Evolutionary conservation across 92 coral and sea anemone species (phyloP), one percentile per base, ranked within the genome.

Genomic region (Siderastrea siderea): DNA sequence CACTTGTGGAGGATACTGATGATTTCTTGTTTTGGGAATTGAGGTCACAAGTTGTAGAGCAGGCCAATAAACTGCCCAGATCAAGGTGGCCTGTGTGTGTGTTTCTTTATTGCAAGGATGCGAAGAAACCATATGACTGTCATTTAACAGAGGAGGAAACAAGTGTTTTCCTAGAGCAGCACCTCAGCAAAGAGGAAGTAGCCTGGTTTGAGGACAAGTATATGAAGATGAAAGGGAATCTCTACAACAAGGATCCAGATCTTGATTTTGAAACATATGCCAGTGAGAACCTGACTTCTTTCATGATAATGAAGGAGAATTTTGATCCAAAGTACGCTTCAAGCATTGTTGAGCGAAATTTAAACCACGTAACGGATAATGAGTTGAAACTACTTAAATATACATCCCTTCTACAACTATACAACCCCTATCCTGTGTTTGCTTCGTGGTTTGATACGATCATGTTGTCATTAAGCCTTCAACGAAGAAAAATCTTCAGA

Each of bases 271-370:
- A 89, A 58, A 83, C 11, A 17, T 89, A 68, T 76, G 88, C 92
- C 38, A 76, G 60, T 5, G 88, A 83, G 6, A 89, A 83, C 48
- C 15, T 89, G 6, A 76, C 83, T 77, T 89, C 92, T 1, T 83
- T 89, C 60, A 89, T 83, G 92, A 53, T 89, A 17, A 89, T 89
- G 92, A 89, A 89, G 16, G 92, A 89, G 43, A 89, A 89, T 45
- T 89, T 75, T 46, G 83, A 89, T 50, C 92, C 88, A 6, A 14
- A 45, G 2, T 89, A 89, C 68, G 80, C 68, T 17, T 82, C 81
- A 2, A 76, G 59, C 26, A 59, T 89, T 44, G 92, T 89, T 4
- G 81, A 67, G 5, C 69, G 72, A 47, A 83, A 83, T 54, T n/a
- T 89, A 3, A 38, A 77, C 1, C 79, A 82, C 8, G 67, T 89